Evolutionary conservation across 1,140 invertebrate species (phyloP), one percentile per base, ranked within the genome.

Genomic region (Meloidogyne chitwoodi): DNA sequence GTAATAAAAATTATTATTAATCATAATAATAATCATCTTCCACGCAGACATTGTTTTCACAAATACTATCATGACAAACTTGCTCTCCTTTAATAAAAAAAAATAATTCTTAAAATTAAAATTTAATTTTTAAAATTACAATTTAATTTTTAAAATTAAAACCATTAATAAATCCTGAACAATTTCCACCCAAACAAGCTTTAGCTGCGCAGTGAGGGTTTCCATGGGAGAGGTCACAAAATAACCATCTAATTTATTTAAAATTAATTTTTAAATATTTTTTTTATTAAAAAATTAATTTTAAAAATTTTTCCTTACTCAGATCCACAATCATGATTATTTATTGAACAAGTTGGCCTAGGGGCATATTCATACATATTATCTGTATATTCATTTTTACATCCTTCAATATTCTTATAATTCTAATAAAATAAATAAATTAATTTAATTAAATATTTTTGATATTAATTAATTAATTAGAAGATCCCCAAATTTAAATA

Each of bases 281-380:
- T 14, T 14, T 41, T 41, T 2, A 41, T 41, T 41, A 0, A 34
- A 2, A 34, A 34, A 34, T 34, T 41, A 12, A 14, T 41, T 41
- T 27, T 26, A 26, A 11, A 27, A 19, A 5, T 19, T 19, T n/a
- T 27, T 22, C n/a, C 66, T 74, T 63, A 85, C 81, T 83, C 75
- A 0, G 85, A 87, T 92, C 73, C 99, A 98, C 91, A 91, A 94
- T 77, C 91, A 91, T 61, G 96, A 11, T 44, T 56, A 95, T 76
- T 91, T 92, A 27, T 26, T 95, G 14, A 95, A 61, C 85, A 86
- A 19, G 74, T 76, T 61, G 85, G 85, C 14, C 85, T 38, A 31
- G 85, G 84, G 14, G 82, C 85, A 71, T 83, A 86, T 34, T 74
- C 72, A 67, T 79, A 86, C 78, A 86, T 68, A 44, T 86, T 86